phyloP scores from a whole-genome alignment of 2,797 vertebrate species.

The Lophotriccus pileatus region DNA sequence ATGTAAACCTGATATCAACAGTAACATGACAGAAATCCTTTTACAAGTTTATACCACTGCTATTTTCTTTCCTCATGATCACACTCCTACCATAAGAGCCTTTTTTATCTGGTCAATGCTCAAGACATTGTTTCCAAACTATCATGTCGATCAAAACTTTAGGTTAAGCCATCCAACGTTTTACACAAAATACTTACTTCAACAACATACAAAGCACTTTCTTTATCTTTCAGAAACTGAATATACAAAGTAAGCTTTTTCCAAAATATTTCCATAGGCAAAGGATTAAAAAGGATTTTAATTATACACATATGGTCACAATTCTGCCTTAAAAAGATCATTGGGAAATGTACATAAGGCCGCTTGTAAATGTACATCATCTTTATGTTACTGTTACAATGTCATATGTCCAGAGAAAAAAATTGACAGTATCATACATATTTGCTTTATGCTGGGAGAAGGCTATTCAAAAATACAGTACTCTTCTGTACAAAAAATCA shows the following conservation, averaged over 20 bases:
- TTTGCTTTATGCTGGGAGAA: conserved; percentile 91
- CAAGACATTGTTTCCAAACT: conserved; percentile 48
- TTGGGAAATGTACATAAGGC: conserved; percentile 99
- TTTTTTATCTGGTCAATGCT: conserved; percentile 46
- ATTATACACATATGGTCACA: conserved; percentile 98
- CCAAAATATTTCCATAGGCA: conserved; percentile 86
- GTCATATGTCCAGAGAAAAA: conserved; percentile 98
- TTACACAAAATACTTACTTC: conserved; percentile 81
- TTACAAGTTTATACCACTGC: conserved; percentile 37
- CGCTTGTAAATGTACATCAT: conserved; percentile 99
- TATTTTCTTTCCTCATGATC: conserved; percentile 29
- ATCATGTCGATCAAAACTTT: conserved; percentile 49
- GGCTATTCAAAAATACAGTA: conserved; percentile 98
- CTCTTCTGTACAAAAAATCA: conserved; percentile 97
- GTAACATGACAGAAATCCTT: conserved; percentile 52
- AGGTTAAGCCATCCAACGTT: conserved; percentile 68
- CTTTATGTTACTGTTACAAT: conserved; percentile 95
- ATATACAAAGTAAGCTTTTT: conserved; percentile 83
- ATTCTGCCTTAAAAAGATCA: conserved; percentile 98
- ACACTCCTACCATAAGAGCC: conserved; percentile 52
- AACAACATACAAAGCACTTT: conserved; percentile 82
- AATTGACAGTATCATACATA: conserved; percentile 99
- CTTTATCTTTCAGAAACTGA: conserved; percentile 83
- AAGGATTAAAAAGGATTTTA: conserved; percentile 99
- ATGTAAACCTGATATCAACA: conserved; percentile 35